phyloP scores from a whole-genome alignment of 2,797 vertebrate species.

The Chanos chanos region DNA sequence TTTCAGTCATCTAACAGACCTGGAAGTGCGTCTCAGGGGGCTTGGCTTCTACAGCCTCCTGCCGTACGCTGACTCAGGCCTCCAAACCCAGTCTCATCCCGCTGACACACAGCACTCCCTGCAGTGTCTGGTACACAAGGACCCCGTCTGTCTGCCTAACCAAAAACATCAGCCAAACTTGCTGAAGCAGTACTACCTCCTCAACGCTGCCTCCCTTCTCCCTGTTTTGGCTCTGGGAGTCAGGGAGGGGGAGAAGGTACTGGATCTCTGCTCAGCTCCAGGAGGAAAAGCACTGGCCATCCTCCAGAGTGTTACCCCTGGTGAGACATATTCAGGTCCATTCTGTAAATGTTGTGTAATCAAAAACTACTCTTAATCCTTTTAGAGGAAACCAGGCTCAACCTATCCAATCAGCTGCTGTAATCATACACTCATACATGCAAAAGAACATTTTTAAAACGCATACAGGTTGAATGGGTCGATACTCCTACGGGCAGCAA shows the following conservation, averaged over 20 bases:
- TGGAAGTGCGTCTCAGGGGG: slow-evolving; percentile 66
- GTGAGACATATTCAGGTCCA: no score
- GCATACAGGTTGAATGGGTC: no score
- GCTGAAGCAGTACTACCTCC: slow-evolving; percentile 87
- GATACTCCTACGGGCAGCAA: no score
- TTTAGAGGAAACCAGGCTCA: no score
- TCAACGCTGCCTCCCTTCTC: slow-evolving; percentile 90
- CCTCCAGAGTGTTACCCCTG: slow-evolving; percentile 84
- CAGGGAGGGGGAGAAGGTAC: slow-evolving; percentile 78
- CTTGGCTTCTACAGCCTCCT: slow-evolving; percentile 76
- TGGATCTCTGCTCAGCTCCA: slow-evolving; percentile 94
- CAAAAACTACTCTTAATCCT: no score
- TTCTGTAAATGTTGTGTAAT: no score
- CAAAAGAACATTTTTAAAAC: no score
- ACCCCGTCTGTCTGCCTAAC: slow-evolving; percentile 71
- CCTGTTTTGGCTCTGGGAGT: slow-evolving; percentile 86
- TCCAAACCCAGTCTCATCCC: slow-evolving; percentile 29
- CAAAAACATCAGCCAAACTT: slow-evolving; percentile 78
- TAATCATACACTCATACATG: no score
- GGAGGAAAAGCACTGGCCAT: slow-evolving; percentile 89
- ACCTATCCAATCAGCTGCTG: no score
- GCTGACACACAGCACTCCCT: slow-evolving; percentile 51
- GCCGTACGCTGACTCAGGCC: slow-evolving; percentile 36
- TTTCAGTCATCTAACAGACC: slow-evolving; percentile 67
- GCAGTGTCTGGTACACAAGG: slow-evolving; percentile 77